Conservation (phyloP, 2,113 vertebrate species). For the Lichenostomus cassidix region DNA sequence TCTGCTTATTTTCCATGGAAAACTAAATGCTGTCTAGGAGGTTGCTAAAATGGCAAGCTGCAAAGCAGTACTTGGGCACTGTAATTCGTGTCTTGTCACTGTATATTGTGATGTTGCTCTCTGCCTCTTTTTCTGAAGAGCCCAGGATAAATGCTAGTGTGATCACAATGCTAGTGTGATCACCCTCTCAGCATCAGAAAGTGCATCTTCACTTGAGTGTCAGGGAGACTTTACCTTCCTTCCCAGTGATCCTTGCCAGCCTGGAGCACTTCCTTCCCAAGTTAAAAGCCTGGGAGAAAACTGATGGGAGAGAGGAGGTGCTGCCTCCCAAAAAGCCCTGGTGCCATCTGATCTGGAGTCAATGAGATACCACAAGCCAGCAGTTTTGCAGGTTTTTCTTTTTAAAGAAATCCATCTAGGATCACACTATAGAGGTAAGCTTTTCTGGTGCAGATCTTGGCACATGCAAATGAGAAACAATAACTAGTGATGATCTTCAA, state of each 20-base stretch:
- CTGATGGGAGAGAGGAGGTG: neutral
- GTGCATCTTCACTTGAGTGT: fast-evolving
- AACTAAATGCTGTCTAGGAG: neutral
- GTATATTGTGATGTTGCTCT: neutral
- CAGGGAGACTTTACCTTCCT: neutral
- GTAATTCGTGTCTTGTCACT: neutral
- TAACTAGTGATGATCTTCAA: constrained; percentile 24
- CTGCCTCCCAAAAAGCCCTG: neutral
- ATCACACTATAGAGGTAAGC: neutral
- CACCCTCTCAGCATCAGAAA: neutral
- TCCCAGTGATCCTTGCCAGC: neutral
- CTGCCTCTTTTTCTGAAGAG: neutral
- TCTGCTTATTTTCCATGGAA: neutral
- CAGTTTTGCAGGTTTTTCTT: neutral
- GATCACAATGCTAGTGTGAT: neutral
- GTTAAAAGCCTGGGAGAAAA: neutral
- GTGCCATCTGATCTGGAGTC: neutral
- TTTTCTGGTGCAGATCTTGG: neutral
- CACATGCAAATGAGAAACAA: constrained; percentile 33
- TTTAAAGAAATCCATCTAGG: neutral
- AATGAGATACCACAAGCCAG: neutral
- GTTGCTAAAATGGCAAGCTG: neutral
- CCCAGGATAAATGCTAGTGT: neutral
- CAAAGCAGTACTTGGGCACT: fast-evolving
- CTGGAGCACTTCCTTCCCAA: neutral